Base-by-base conservation (phyloP, 2,113 vertebrate species). In the Gallinago paraguaiae region DNA sequence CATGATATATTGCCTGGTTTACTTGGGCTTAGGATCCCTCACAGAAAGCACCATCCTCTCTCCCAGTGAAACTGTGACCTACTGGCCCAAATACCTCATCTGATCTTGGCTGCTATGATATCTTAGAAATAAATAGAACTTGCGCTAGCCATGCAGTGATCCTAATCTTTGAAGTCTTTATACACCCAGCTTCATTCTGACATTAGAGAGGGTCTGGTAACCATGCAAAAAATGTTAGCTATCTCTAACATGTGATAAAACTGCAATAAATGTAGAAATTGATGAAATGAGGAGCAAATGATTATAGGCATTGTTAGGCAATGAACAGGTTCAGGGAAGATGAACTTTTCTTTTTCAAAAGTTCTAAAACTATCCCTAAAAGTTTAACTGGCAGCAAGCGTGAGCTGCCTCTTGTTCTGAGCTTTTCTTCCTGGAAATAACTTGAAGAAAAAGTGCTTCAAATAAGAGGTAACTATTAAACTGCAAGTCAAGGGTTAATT, bases 171-270 rank as follows among this genome's bases (percentile, higher is more conserved):
- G 84, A 89, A 96, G 91, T 92, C 88, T 94, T 92, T 89, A 79
- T 37, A 89, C 43, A 61, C 9, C 18, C 57, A 91, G 46, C 54
- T 92, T 91, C 65, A 46, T 65, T 92, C 72, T 85, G 56, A 87
- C 67, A 93, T 96, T 96, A 95, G 93, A 85, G 69, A 95, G 48
- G 94, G 88, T 96, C 96, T 96, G 80, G 91, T 88, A 41, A 77
- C 71, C 95, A 96, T 95, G 96, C 96, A 96, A 89, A 96, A 93
- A 91, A 93, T 41, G 45, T 77, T 94, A 92, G 57, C 91, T 91
- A 54, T 79, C 56, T 89, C 54, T 91, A 93, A 90, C 72, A 70
- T 61, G 53, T 82, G 70, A 43, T 84, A 95, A 80, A 94, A 87
- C 46, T 51, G 37, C 93, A 93, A 94, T 92, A 93, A 92, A 96